A percentile compares a stretch with the other conserved stretches of the same genome.
Evolutionary conservation across 2,113 vertebrate genomes (phyloP).

Genomic region (Formicarius rufipectus): DNA sequence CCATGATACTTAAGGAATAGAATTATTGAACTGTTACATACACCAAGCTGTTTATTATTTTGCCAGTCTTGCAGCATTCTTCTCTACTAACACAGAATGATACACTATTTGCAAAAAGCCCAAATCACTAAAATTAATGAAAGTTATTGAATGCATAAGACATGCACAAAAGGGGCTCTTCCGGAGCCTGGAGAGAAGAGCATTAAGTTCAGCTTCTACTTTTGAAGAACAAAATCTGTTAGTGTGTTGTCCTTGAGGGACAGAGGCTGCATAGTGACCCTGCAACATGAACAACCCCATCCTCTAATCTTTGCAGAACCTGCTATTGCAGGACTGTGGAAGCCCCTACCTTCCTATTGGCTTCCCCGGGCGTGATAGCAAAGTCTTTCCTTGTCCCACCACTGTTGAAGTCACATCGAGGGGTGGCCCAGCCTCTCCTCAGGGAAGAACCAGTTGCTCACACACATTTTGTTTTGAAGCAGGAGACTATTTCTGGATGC

Average conservation of each 20-base stretch:
- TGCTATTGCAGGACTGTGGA: background rate
- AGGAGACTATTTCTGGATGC: conserved; percentile 38
- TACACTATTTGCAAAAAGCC: background rate
- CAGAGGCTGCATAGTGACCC: background rate
- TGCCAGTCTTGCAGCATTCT: background rate
- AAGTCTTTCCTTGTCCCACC: background rate
- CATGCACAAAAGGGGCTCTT: background rate
- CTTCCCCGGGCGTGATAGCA: background rate
- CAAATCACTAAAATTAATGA: background rate
- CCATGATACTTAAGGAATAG: background rate
- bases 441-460: conserved; percentile 10
- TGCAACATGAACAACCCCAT: background rate
- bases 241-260: background rate
- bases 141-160: background rate
- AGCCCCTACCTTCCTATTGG: background rate
- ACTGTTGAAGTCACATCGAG: rapidly evolving
- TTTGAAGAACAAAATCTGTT: background rate
- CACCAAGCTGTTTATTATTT: background rate
- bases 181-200: background rate
- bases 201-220: background rate
- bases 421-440: background rate
- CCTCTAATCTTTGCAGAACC: background rate
- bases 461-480: background rate
- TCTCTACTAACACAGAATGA: background rate
- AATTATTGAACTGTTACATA: background rate